phyloP scores from a whole-genome alignment of 2,113 vertebrate genomes.

The Psephotus haematonotus region DNA sequence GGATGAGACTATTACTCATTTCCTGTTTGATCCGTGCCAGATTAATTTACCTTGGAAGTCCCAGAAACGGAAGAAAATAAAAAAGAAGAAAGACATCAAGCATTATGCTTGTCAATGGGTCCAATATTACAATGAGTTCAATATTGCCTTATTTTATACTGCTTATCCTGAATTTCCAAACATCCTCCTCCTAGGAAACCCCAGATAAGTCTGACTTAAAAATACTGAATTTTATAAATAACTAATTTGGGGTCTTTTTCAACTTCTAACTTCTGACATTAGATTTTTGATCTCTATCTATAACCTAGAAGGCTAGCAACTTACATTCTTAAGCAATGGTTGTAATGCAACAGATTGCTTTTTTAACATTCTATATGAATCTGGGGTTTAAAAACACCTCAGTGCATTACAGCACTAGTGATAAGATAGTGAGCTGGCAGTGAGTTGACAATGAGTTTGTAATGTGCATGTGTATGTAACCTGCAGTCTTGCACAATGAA shows the following conservation, averaged over 20 bases:
- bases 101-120: background rate
- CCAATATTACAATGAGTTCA: background rate
- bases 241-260: background rate
- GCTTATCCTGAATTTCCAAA: background rate
- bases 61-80: background rate
- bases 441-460: background rate
- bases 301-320: background rate
- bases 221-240: background rate
- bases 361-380: background rate
- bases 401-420: background rate
- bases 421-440: background rate
- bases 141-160: background rate
- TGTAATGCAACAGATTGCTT: background rate
- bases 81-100: background rate
- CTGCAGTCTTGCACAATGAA: background rate
- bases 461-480: background rate
- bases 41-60: background rate
- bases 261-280: background rate
- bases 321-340: background rate
- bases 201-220: background rate
- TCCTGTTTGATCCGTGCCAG: background rate
- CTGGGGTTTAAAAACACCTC: background rate
- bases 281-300: background rate
- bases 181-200: accelerated
- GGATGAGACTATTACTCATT: background rate